phyloP scores from a whole-genome alignment of 1,140 invertebrate genomes.

The Brachionus calyciflorus region DNA sequence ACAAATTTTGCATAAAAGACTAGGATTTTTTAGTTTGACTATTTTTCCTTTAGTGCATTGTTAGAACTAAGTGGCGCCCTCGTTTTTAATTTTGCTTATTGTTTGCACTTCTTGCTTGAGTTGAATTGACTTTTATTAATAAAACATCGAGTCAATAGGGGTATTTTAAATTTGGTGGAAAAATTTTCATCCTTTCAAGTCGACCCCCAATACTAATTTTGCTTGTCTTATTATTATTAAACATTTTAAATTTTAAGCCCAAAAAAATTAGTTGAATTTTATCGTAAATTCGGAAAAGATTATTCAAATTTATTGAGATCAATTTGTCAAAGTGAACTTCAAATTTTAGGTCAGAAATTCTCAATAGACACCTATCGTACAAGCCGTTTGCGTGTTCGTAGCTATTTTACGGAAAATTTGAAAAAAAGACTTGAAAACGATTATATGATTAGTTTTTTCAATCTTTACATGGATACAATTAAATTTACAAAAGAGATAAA shows the following conservation, averaged over 20 bases:
- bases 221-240: neutral
- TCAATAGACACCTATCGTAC: slow-evolving; percentile 19
- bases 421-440: slow-evolving; percentile 20
- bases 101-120: no score
- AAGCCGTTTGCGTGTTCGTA: neutral
- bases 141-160: no score
- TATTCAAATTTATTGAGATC: neutral
- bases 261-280: neutral
- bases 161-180: no score
- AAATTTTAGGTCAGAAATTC: slow-evolving; percentile 19
- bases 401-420: neutral
- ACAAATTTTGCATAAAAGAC: no score
- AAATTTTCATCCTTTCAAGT: no score
- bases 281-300: slow-evolving; percentile 25
- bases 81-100: no score
- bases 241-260: neutral
- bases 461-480: slow-evolving; percentile 33
- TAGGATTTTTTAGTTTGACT: no score
- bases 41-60: no score
- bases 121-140: no score
- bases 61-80: no score
- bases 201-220: no score
- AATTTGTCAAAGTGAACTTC: neutral
- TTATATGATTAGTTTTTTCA: neutral
- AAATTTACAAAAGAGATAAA: slow-evolving; percentile 25